phyloP scores from a whole-genome alignment of 2,888 invertebrate species.

The Deilephila porcellus region DNA sequence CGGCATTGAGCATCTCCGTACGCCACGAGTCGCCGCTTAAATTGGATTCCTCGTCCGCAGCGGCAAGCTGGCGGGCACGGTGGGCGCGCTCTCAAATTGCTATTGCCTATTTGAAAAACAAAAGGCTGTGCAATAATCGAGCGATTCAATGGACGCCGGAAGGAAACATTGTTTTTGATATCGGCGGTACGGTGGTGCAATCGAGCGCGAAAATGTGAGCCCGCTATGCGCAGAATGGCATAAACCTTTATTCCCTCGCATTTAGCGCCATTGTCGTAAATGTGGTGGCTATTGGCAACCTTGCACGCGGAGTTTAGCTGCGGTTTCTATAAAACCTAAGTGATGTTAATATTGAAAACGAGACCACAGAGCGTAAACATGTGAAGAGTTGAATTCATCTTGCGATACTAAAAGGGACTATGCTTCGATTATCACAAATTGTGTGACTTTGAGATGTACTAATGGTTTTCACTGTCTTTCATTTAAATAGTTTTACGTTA shows the following conservation, averaged over 20 bases:
- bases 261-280: neutral
- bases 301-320: neutral
- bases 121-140: neutral
- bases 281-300: neutral
- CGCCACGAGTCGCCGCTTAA: neutral
- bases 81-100: neutral
- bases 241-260: neutral
- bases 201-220: neutral
- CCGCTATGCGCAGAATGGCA: neutral
- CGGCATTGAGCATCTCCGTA: neutral
- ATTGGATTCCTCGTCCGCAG: neutral
- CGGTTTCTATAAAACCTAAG: neutral
- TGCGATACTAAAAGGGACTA: too few relatives aligned
- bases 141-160: neutral
- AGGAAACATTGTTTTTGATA: neutral
- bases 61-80: neutral
- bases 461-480: too few relatives aligned
- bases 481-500: too few relatives aligned
- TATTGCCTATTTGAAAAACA: neutral
- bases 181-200: conserved; percentile 1
- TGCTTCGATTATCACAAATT: too few relatives aligned
- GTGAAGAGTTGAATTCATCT: too few relatives aligned
- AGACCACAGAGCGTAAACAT: neutral
- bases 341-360: neutral
- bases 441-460: too few relatives aligned